Base-by-base conservation (phyloP, 1,140 invertebrate genomes). In the Homalodisca vitripennis region DNA sequence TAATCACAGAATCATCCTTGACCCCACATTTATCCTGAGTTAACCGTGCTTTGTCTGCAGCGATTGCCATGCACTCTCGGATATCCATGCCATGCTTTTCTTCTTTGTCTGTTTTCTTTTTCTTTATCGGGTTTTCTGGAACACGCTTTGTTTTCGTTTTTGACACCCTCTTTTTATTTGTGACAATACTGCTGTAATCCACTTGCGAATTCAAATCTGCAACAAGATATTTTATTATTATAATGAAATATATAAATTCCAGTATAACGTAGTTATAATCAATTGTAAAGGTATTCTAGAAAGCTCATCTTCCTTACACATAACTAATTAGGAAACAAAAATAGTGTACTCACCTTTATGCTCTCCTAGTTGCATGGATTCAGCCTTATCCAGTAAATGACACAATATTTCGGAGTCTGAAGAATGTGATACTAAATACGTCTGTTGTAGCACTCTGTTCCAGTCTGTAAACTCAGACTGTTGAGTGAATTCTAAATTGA, bases 401-500 rank as follows among this genome's bases (percentile, higher is more conserved):
- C 71, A 72, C 13, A 71, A 30, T 0, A 67, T 41, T 27, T 60
- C 53, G 17, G 67, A 48, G 14, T 72, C 62, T 3, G 30, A 22
- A 24, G 73, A 62, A 53, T 72, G 66, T 29, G 51, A 47, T 20
- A 72, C 34, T 3, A 67, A 51, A 41, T 67, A 69, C 2, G 67
- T 70, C 31, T 55, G 27, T 0, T 74, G 73, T 22, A 69, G 27
- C 53, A 69, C 68, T 29, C 34, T 20, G 64, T 72, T 74, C 73
- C 73, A 74, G 29, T 74, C 73, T 55, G 67, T 70, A 47, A 67
- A 72, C 14, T 70, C 66, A 20, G 73, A 72, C 2, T 71, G 55
- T 13, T 27, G 17, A 20, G 34, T 71, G 24, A 67, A 63, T 2
- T 67, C 48, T 2, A 57, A 48, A 13, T 26, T 60, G 20, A 72